Evolutionary conservation across 2,888 invertebrate species (phyloP).

Genomic region (Spatulosminthurus flaviceps): DNA sequence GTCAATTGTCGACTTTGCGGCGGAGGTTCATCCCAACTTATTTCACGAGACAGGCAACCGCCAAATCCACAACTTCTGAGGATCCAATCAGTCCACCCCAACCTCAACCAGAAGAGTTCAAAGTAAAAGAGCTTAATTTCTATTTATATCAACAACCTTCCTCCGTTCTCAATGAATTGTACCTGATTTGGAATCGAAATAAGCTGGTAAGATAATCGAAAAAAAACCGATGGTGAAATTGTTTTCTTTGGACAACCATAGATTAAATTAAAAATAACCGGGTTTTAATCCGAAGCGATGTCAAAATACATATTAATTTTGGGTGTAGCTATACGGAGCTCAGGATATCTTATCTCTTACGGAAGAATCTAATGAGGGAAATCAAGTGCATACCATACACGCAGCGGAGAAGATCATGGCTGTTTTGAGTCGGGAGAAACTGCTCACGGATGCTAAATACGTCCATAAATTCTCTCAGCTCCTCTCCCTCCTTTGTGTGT

Average conservation of each 20-base stretch:
- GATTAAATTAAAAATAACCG: not conserved
- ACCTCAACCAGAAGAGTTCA: conserved; percentile 22
- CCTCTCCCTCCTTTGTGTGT: conserved; percentile 49
- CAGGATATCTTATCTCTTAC: conserved; percentile 11
- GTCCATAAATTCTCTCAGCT: conserved; percentile 45
- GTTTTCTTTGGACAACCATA: too few relatives aligned
- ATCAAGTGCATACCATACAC: conserved; percentile 54
- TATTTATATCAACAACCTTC: conserved; percentile 62
- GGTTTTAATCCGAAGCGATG: too few relatives aligned
- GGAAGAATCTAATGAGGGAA: conserved; percentile 27
- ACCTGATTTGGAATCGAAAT: conserved; percentile 61
- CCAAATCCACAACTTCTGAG: not conserved
- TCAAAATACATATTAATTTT: too few relatives aligned
- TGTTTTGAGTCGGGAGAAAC: conserved; percentile 43
- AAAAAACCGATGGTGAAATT: too few relatives aligned
- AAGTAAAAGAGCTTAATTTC: conserved; percentile 52
- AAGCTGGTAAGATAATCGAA: conserved; percentile 53
- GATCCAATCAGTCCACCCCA: not conserved
- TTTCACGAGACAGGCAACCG: conserved; percentile 1
- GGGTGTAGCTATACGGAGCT: not conserved
- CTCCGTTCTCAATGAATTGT: conserved; percentile 60
- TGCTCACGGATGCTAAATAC: conserved; percentile 48
- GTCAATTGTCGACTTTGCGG: conserved; percentile 49
- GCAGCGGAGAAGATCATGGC: conserved; percentile 56
- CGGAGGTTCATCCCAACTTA: conserved; percentile 47